Conservation (phyloP, 2,113 vertebrate species). For the Cynocephalus volans region DNA sequence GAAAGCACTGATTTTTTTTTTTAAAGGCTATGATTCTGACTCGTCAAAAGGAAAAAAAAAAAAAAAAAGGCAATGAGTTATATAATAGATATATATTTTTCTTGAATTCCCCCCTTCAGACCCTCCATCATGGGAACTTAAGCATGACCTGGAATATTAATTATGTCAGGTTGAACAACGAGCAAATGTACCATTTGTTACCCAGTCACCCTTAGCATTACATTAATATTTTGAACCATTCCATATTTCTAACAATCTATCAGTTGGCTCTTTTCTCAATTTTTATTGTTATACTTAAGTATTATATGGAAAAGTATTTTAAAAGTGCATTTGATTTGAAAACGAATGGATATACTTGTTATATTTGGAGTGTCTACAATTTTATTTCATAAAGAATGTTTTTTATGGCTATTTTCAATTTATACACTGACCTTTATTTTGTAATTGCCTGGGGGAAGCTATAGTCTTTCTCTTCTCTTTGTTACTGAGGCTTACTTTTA, state of each 20-base stretch:
- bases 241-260: constrained; percentile 89
- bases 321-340: constrained; percentile 42
- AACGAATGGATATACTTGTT: constrained; percentile 73
- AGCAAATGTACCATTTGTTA: constrained; percentile 92
- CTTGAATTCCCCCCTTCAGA: constrained; percentile 86
- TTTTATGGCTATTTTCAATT: constrained; percentile 34
- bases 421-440: constrained; percentile 64
- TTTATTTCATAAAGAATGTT: constrained; percentile 15
- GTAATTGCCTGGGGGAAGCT: constrained; percentile 41
- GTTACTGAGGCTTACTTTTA: constrained; percentile 47
- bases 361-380: neutral
- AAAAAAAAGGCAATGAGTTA: constrained; percentile 86
- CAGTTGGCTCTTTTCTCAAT: constrained; percentile 80
- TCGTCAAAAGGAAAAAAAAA: constrained; percentile 69
- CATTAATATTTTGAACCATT: constrained; percentile 93
- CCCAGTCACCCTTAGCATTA: constrained; percentile 91
- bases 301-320: constrained; percentile 57
- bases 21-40: constrained; percentile 88
- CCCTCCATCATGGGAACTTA: constrained; percentile 90
- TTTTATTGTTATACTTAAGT: constrained; percentile 81
- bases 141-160: constrained; percentile 92
- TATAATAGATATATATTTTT: constrained; percentile 89
- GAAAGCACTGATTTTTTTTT: constrained; percentile 87
- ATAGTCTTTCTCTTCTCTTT: constrained; percentile 34
- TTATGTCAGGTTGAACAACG: constrained; percentile 89